Percentiles rank a stretch among this genome's conserved stretches.
These are phyloP conservation scores for Hemistola chrysoprasaria DNA, from an alignment of 2,888 invertebrate species.

Conservation along the genomic window DNA sequence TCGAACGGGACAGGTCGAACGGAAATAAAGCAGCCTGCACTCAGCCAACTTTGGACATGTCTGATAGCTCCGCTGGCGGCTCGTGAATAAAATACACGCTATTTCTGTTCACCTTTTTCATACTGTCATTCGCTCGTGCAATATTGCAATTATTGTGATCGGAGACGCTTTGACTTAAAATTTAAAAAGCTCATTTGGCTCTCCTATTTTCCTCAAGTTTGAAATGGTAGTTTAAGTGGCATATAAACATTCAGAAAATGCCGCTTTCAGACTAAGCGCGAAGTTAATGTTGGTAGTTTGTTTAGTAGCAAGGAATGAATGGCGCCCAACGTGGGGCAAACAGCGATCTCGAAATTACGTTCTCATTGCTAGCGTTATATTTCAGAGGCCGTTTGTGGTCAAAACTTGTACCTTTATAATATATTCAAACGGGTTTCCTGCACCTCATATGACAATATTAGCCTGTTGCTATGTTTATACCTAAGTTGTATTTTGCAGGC, in stretches of 20 bases:
- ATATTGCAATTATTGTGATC: slow-evolving; percentile 41
- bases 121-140: slow-evolving; percentile 32
- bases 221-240: slow-evolving; percentile 12
- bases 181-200: slow-evolving; percentile 17
- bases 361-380: slow-evolving; percentile 44
- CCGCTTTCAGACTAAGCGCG: slow-evolving; percentile 24
- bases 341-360: slow-evolving; percentile 42
- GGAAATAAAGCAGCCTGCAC: slow-evolving; percentile 78
- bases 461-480: no score
- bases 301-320: slow-evolving; percentile 33
- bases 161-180: background rate
- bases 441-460: slow-evolving; percentile 7
- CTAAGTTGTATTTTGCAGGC: no score
- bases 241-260: slow-evolving; percentile 19
- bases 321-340: slow-evolving; percentile 47
- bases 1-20: slow-evolving; percentile 75
- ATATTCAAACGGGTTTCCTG: slow-evolving; percentile 22
- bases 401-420: no score
- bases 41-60: slow-evolving; percentile 75
- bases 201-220: slow-evolving; percentile 7
- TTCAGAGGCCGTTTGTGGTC: slow-evolving; percentile 42
- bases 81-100: slow-evolving; percentile 71
- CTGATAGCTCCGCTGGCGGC: slow-evolving; percentile 69
- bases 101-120: slow-evolving; percentile 54
- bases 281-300: slow-evolving; percentile 35